A percentile compares a stretch with the other conserved stretches of the same genome.
phyloP scores from a whole-genome alignment of 1,140 invertebrate genomes.

The Zaprionus ghesquierei region DNA sequence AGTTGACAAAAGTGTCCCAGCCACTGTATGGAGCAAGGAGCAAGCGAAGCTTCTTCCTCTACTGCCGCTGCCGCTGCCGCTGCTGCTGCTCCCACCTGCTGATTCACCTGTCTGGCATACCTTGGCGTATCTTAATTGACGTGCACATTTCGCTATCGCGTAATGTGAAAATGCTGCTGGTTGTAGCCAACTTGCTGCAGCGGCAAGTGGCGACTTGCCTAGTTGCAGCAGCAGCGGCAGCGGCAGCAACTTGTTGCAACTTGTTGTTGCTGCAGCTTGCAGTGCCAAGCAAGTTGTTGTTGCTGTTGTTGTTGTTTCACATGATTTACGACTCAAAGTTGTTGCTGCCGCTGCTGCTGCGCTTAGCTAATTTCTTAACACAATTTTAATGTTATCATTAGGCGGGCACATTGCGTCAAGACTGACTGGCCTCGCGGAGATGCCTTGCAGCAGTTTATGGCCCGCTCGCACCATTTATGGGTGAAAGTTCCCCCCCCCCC shows the following conservation, averaged over 20 bases:
- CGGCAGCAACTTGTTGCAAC: conserved; percentile 5
- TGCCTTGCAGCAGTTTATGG: conserved; percentile 55
- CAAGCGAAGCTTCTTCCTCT: conserved; percentile 4
- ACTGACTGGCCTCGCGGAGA: conserved; percentile 5
- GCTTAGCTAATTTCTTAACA: conserved; percentile 76
- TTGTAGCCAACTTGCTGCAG: conserved; percentile 27
- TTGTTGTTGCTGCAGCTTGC: neutral
- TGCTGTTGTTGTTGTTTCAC: conserved; percentile 39
- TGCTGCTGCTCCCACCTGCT: conserved; percentile 12
- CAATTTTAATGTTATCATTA: conserved; percentile 82
- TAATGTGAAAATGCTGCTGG: conserved; percentile 75
- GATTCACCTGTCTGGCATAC: conserved; percentile 77
- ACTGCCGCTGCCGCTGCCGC: neutral
- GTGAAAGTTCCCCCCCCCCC: conserved; percentile 56
- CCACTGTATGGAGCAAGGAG: conserved; percentile 46
- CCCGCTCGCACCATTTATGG: conserved; percentile 63
- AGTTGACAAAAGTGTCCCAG: conserved; percentile 74
- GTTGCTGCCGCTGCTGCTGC: conserved; percentile 12
- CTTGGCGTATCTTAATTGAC: conserved; percentile 79
- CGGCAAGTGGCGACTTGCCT: conserved; percentile 1
- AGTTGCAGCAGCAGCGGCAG: neutral
- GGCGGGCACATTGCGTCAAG: conserved; percentile 60
- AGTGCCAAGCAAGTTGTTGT: neutral
- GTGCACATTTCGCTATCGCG: conserved; percentile 80
- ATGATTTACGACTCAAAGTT: conserved; percentile 70